Evolutionary conservation across 2,113 vertebrate species (phyloP).

Genomic region (Tachysurus vachellii): DNA sequence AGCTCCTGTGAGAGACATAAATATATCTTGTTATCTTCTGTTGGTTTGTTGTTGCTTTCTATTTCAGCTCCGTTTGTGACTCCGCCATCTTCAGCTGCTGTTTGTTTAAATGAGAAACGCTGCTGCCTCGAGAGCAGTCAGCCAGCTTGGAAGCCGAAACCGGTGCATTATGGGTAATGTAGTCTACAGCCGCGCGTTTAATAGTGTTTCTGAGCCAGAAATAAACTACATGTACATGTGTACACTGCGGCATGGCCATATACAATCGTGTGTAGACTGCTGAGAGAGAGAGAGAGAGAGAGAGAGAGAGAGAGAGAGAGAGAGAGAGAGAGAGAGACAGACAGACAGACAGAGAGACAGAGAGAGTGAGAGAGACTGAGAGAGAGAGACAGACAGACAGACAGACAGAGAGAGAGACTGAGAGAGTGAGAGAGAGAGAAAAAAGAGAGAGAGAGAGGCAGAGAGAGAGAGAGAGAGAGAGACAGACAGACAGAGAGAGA

Average conservation of each 20-base stretch:
- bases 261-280: constrained; percentile 59
- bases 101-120: constrained; percentile 83
- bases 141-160: constrained; percentile 73
- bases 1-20: not conserved
- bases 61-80: constrained; percentile 66
- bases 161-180: constrained; percentile 66
- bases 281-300: not conserved
- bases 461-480: constrained; percentile 12
- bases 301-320: not conserved
- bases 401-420: no score
- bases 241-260: constrained; percentile 34
- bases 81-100: constrained; percentile 80
- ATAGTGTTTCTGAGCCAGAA: constrained; percentile 28
- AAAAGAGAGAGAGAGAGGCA: not conserved
- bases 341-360: constrained; percentile 20
- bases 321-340: constrained; percentile 38
- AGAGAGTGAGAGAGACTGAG: not conserved
- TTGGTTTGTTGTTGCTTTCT: not conserved
- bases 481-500: constrained; percentile 44
- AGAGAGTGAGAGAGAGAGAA: no score
- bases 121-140: constrained; percentile 73
- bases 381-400: constrained; percentile 47
- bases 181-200: constrained; percentile 45
- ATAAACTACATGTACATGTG: constrained; percentile 71
- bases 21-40: no score